A percentile compares a stretch with the other conserved stretches of the same genome.
These are phyloP conservation scores for Xestia sexstrigata DNA, from an alignment of 2,888 invertebrate genomes.

Conservation along the genomic window DNA sequence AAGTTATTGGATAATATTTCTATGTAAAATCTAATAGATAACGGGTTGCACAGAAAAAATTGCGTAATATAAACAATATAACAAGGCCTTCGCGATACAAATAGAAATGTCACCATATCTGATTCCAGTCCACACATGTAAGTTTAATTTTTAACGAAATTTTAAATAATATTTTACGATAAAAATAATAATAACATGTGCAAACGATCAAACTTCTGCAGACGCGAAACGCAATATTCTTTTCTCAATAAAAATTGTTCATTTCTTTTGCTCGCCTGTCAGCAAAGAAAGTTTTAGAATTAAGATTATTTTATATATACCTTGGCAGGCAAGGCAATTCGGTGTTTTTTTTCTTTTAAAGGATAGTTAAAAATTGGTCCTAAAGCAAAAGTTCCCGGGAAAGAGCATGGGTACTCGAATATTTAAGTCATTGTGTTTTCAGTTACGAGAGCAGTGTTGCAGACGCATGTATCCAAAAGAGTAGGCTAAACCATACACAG, in stretches of 20 bases:
- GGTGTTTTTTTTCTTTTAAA: too few relatives aligned
- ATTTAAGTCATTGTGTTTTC: background rate
- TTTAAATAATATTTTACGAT: background rate
- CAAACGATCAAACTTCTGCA: background rate
- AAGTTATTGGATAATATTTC: constrained; percentile 57
- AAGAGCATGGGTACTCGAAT: background rate
- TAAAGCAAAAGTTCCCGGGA: background rate
- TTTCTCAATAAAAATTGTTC: too few relatives aligned
- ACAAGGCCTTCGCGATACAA: constrained; percentile 46
- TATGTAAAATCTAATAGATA: constrained; percentile 59
- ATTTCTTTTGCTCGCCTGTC: background rate
- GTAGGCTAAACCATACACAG: background rate
- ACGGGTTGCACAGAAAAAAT: constrained; percentile 56
- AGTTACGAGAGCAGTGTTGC: background rate
- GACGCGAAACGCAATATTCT: background rate
- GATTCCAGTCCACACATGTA: constrained; percentile 65
- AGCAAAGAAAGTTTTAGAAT: background rate
- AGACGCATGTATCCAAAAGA: background rate
- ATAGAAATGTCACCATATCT: constrained; percentile 60
- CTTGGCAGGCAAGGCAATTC: too few relatives aligned
- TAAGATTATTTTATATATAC: too few relatives aligned
- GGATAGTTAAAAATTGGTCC: background rate
- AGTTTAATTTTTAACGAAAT: constrained; percentile 42
- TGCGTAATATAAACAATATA: constrained; percentile 65
- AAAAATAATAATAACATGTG: background rate